Evolutionary conservation across 1,140 invertebrate species (phyloP), one percentile per base, ranked within the genome.

Genomic region (Rhyacophila brunnea): DNA sequence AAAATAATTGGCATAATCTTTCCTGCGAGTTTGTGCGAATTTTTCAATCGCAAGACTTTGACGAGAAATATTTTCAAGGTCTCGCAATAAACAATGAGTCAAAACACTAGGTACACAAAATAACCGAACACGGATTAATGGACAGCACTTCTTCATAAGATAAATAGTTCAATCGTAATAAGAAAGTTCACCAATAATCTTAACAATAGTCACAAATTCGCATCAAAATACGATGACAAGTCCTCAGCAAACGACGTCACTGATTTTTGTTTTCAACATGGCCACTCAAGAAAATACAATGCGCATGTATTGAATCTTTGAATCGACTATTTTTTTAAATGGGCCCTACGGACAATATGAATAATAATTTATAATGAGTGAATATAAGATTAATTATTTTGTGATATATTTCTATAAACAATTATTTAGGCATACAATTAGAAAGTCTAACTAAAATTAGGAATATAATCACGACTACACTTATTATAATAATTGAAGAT

Each of bases 261-360:
- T 46, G 49, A 53, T 36, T 59, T 53, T 59, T 59, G 49, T 59
- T 59, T 59, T 59, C 57, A 59, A 59, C 57, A 59, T 59, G 57
- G 57, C 57, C 49, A 59, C 57, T 53, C 55, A 19, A 40, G 3
- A 40, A 28, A 55, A 57, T 57, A 57, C 54, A 57, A 48, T 48
- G 54, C 44, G 19, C 38, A 35, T 57, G 45, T 28, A 42, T 28
- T 40, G 19, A 19, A 36, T n/a, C 32, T 28, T 28, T 40, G 19
- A 15, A 40, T 40, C 15, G 38, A 40, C 38, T 40, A 28, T 28
- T 28, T 28, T 28, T 28, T 28, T 28, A 9, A 28, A 28, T 5
- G 23, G 3, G 23, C 3, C 23, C 9, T 9, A 3, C 9, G 23
- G 9, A 28, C 3, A 9, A 28, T 28, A 9, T 28, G 23, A 28